A percentile compares a stretch with the other conserved stretches of the same genome.
These are phyloP conservation scores for Drosophila prolongata DNA, from an alignment of 2,888 invertebrate species.

Conservation along the genomic window DNA sequence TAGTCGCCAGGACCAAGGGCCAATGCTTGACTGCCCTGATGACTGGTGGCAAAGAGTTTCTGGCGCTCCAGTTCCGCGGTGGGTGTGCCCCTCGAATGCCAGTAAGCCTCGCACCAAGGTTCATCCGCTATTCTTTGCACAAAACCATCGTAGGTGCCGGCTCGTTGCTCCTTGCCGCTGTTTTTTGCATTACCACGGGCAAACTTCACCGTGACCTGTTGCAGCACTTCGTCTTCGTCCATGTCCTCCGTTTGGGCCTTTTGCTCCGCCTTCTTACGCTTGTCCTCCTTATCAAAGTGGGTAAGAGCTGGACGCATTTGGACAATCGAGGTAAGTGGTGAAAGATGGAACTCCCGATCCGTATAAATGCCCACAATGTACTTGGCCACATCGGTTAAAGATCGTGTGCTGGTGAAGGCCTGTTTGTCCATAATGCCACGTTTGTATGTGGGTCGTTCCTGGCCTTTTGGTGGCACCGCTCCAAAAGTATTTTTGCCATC, in stretches of 20 bases:
- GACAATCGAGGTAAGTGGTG: conserved; percentile 88
- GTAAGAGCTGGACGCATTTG: conserved; percentile 92
- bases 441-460: conserved; percentile 86
- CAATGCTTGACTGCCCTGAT: conserved; percentile 86
- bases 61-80: conserved; percentile 88
- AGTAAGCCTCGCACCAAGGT: conserved; percentile 91
- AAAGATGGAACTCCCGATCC: conserved; percentile 93
- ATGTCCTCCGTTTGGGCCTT: conserved; percentile 85
- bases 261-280: conserved; percentile 86
- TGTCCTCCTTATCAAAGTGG: conserved; percentile 92
- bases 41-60: conserved; percentile 88
- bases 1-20: conserved; percentile 87
- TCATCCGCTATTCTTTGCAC: conserved; percentile 91
- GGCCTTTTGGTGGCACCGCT: conserved; percentile 71
- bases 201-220: conserved; percentile 86
- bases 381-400: conserved; percentile 88
- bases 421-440: conserved; percentile 92
- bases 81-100: conserved; percentile 87
- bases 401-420: conserved; percentile 88
- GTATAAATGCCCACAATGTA: conserved; percentile 91
- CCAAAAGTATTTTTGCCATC: conserved; percentile 86
- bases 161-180: conserved; percentile 90
- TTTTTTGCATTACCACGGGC: conserved; percentile 87
- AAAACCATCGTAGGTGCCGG: conserved; percentile 90
- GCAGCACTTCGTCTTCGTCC: conserved; percentile 86